Base-by-base conservation (phyloP, 2,888 invertebrate genomes). In the Junonia oenone region DNA sequence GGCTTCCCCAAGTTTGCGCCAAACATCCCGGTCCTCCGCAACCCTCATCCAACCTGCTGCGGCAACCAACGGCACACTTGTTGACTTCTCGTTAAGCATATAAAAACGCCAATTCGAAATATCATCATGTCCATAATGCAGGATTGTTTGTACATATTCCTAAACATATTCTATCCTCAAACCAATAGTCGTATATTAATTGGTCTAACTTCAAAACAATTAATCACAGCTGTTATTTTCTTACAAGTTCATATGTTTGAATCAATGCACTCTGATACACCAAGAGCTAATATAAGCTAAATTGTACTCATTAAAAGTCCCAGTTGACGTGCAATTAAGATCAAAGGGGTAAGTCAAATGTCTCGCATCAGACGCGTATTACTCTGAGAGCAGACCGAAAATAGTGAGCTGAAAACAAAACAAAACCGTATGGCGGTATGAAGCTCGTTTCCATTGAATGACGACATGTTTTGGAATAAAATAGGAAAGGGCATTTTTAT, bases 341-440 rank as follows among this genome's bases (percentile, higher is more conserved):
- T 82, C 83, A 82, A 82, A 81, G 80, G 66, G 59, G 63, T 61
- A 59, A 56, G 63, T 67, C 68, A 68, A 78, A 80, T 78, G 81
- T 72, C 68, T 76, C 76, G 71, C 68, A 71, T 64, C 69, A 71
- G 76, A 73, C n/a, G 15, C 43, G 53, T 54, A 76, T 76, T 73
- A 71, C 67, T 22, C 45, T 15, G 33, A 35, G 66, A 62, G 59
- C 63, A 58, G 38, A 58, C 51, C 27, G 51, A 53, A 51, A 61
- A 58, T 63, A 59, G 57, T 50, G 15, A 27, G 29, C 19, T 19
- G 51, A 48, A 59, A 58, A 53, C 54, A 51, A 60, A 55, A 45
- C 50, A 33, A 11, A 43, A 31, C 55, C 53, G 27, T 50, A 50
- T 56, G 46, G 45, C 19, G 46, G 51, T 51, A 55, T 56, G 43